Evolutionary conservation across 2,797 vertebrate species (phyloP), one percentile per base, ranked within the genome.

Genomic region (Semotilus atromaculatus): DNA sequence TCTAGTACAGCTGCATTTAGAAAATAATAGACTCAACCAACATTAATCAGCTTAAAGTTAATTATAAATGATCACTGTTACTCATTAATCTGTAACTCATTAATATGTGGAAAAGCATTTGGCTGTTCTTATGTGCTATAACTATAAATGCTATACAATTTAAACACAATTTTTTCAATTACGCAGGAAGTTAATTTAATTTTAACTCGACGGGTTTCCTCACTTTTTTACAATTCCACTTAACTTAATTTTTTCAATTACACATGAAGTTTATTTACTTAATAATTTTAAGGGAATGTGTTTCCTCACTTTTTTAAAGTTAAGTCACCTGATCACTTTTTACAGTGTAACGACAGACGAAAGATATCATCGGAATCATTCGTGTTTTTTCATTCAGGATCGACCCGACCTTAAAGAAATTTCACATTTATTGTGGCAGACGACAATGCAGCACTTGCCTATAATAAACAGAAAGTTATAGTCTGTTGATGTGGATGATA

Each of bases 41-140:
- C 43, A 53, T 76, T 43, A 81, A 23, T 51, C 23, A 60, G 36
- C 34, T 72, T 72, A 31, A 45, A 82, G 68, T 81, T 81, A 45
- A 72, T 82, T 73, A 62, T 62, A 73, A 73, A 72, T 72, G 2
- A 11, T 13, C 19, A 45, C 19, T 38, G 19, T 72, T 72, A 80
- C 31, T 55, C 43, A 81, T 45, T 79, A 23, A 45, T 31, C n/a
- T 62, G 58, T 13, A 62, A 29, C 58, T 62, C 40, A 3, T 60
- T 19, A 55, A 58, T 38, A 23, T n/a, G 11, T 10, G 14, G 13
- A 16, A 58, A 36, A 60, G 7, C 74, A n/a, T 77, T 60, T 48
- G 21, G 11, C 67, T 0, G 1, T 34, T 19, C 64, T 23, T 55
- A 23, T 55, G 21, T 55, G 21, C 51, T 2, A 10, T 58, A n/a